phyloP scores from a whole-genome alignment of 2,113 vertebrate genomes.

The Malaclemys terrapin region DNA sequence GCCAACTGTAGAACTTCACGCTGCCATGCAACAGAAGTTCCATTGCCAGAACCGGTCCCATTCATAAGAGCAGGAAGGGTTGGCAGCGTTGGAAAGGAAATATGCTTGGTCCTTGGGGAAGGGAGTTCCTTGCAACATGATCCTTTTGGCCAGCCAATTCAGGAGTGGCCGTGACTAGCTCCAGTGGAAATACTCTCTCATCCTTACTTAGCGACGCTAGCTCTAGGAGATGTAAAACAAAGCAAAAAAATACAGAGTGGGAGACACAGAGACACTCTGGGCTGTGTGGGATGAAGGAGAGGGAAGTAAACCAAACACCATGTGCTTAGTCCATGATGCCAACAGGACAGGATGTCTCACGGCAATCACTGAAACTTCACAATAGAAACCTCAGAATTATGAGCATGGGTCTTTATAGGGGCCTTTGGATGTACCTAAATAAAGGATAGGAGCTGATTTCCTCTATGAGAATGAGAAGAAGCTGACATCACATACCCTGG shows the following conservation, averaged over 20 bases:
- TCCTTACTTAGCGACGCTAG: neutral
- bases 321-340: neutral
- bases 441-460: neutral
- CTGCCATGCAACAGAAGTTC: neutral
- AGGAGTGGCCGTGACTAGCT: slow-evolving; percentile 1
- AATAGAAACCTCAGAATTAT: neutral
- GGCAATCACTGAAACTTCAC: neutral
- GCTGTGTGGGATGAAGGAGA: neutral
- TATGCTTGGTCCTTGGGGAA: slow-evolving; percentile 7
- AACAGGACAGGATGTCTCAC: neutral
- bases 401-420: neutral
- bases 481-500: neutral
- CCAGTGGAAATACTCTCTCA: neutral
- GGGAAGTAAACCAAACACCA: neutral
- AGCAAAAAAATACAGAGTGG: slow-evolving; percentile 2
- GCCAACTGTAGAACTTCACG: neutral
- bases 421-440: neutral
- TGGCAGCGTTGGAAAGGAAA: neutral
- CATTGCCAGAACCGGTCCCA: neutral
- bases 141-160: neutral
- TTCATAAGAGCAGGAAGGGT: slow-evolving; percentile 9
- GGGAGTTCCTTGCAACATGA: slow-evolving; percentile 10
- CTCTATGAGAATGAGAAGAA: neutral
- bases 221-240: neutral
- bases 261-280: neutral